Conservation (phyloP, 2,888 invertebrate species). For the Agrotis exclamationis region DNA sequence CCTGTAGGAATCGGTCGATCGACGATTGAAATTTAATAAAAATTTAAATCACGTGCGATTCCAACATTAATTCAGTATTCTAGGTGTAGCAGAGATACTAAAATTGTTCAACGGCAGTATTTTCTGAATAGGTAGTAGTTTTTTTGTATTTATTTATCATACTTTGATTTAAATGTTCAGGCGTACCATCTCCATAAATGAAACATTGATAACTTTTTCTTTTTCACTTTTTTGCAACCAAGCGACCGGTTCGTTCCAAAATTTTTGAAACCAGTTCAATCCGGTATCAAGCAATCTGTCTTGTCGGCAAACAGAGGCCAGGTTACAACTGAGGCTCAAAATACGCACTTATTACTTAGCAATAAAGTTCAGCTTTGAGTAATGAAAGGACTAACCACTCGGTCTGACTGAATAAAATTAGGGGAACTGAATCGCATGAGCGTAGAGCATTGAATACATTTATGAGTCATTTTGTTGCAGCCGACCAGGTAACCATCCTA, state of each 20-base stretch:
- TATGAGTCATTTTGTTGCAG: constrained; percentile 39
- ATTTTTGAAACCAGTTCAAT: constrained; percentile 65
- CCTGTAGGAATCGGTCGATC: neutral
- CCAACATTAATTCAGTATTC: constrained; percentile 31
- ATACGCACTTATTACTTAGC: constrained; percentile 1
- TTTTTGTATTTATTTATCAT: neutral
- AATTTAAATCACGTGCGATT: constrained; percentile 40
- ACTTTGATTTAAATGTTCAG: constrained; percentile 4
- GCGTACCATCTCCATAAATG: neutral
- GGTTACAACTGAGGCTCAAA: constrained; percentile 14
- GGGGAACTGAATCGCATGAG: constrained; percentile 56
- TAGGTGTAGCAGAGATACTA: neutral
- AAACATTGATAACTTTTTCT: neutral
- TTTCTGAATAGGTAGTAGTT: neutral
- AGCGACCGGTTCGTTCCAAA: constrained; percentile 59
- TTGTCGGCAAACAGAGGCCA: constrained; percentile 50
- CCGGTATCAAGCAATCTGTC: constrained; percentile 62
- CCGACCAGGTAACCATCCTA: constrained; percentile 15
- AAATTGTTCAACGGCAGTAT: constrained; percentile 12
- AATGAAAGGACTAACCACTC: neutral
- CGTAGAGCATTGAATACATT: constrained; percentile 40
- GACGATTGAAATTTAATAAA: constrained; percentile 9
- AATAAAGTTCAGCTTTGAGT: constrained; percentile 30
- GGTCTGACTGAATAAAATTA: constrained; percentile 47
- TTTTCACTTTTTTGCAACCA: constrained; percentile 42